Conservation (phyloP, 2,113 vertebrate genomes). For the Podarcis cretensis region DNA sequence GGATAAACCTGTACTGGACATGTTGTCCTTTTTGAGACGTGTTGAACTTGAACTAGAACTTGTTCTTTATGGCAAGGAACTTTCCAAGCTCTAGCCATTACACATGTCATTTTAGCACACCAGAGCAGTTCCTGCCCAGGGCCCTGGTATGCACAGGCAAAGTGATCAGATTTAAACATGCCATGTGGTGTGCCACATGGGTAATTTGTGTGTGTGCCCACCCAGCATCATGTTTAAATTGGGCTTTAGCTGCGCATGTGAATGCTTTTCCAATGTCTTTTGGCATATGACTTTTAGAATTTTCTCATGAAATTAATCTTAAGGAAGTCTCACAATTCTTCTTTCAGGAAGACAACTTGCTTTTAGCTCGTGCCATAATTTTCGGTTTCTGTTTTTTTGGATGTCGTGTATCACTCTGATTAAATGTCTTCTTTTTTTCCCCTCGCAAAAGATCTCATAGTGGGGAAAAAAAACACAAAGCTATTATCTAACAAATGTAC, state of each 20-base stretch:
- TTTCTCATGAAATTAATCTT: conserved; percentile 70
- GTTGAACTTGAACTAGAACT: too few relatives aligned
- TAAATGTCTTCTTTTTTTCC: conserved; percentile 45
- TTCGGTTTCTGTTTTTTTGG: conserved; percentile 57
- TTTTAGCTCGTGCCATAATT: conserved; percentile 51
- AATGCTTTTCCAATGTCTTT: conserved; percentile 71
- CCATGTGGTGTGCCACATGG: neutral
- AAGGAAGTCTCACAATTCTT: conserved; percentile 65
- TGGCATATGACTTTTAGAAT: conserved; percentile 70
- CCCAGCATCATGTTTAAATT: neutral
- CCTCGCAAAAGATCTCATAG: conserved; percentile 51
- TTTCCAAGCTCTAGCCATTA: neutral
- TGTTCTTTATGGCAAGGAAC: too few relatives aligned
- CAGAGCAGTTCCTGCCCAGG: neutral
- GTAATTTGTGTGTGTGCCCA: neutral
- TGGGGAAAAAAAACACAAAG: neutral
- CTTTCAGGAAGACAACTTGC: conserved; percentile 66
- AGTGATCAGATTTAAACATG: neutral
- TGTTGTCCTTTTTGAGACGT: too few relatives aligned
- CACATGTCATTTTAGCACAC: neutral
- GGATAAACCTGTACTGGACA: too few relatives aligned
- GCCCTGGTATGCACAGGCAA: neutral
- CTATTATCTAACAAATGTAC: conserved; percentile 70
- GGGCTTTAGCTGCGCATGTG: conserved; percentile 63
- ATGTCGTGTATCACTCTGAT: conserved; percentile 71